These are phyloP conservation scores for Amazona ochrocephala DNA, from an alignment of 2,797 vertebrate species.

Conservation along the genomic window DNA sequence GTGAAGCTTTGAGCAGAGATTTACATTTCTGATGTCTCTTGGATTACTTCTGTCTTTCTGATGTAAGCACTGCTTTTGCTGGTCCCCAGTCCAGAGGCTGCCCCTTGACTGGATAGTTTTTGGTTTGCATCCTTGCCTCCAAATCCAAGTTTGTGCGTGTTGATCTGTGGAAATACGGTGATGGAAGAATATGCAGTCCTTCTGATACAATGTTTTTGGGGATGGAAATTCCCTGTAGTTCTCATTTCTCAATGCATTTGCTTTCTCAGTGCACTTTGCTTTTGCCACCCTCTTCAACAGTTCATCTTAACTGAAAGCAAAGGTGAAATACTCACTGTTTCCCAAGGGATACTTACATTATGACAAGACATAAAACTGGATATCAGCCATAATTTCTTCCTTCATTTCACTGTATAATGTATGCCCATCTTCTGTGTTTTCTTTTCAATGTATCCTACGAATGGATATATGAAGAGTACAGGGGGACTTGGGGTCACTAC, in stretches of 20 bases:
- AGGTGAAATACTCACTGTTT: background rate
- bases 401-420: background rate
- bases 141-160: fast-evolving
- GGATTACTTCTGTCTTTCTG: background rate
- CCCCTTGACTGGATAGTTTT: fast-evolving
- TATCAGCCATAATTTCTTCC: background rate
- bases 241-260: background rate
- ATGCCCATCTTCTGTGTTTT: background rate
- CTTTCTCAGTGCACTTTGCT: background rate
- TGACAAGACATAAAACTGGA: background rate
- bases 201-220: background rate
- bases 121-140: background rate
- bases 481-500: too few species aligned
- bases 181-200: background rate
- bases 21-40: background rate
- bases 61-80: background rate
- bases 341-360: background rate
- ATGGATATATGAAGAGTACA: background rate
- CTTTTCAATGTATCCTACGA: background rate
- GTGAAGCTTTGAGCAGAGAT: background rate
- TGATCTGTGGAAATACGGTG: background rate
- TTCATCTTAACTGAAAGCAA: background rate
- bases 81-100: background rate
- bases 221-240: background rate
- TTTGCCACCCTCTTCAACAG: background rate